phyloP scores from a whole-genome alignment of 1,140 invertebrate species.

The Heliothis virescens region DNA sequence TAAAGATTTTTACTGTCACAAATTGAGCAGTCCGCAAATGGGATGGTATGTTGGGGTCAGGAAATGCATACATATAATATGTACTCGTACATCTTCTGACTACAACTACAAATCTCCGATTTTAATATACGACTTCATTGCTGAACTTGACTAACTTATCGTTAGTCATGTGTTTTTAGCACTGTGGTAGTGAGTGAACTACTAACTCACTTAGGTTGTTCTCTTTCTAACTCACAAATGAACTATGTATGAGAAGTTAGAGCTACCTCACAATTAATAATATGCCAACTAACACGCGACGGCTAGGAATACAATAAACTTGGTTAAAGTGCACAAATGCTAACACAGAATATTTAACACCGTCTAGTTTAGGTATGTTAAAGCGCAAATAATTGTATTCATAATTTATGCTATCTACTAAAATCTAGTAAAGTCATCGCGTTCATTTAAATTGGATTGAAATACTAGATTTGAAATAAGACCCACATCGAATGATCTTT shows the following conservation, averaged over 20 bases:
- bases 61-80: no score
- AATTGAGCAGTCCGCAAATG: no score
- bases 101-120: constrained; percentile 9
- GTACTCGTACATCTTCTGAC: no score
- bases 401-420: background rate
- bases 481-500: background rate
- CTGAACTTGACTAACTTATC: background rate
- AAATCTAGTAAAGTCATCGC: background rate
- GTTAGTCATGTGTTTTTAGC: constrained; percentile 15
- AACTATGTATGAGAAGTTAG: constrained; percentile 16
- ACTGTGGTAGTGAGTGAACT: constrained; percentile 9
- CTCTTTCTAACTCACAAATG: constrained; percentile 33
- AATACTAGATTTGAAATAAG: background rate
- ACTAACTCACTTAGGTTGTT: constrained; percentile 29
- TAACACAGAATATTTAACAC: constrained; percentile 17
- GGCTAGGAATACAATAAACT: constrained; percentile 36
- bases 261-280: constrained; percentile 41
- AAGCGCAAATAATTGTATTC: background rate
- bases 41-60: no score
- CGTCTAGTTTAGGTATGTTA: constrained; percentile 22
- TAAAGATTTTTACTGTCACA: constrained; percentile 21
- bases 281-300: constrained; percentile 28
- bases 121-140: background rate
- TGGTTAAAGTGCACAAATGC: constrained; percentile 21
- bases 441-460: background rate